Percentiles rank a stretch among this genome's conserved stretches.
These are phyloP conservation scores for Gopherus flavomarginatus DNA, from an alignment of 2,113 vertebrate species.

Conservation along the genomic window DNA sequence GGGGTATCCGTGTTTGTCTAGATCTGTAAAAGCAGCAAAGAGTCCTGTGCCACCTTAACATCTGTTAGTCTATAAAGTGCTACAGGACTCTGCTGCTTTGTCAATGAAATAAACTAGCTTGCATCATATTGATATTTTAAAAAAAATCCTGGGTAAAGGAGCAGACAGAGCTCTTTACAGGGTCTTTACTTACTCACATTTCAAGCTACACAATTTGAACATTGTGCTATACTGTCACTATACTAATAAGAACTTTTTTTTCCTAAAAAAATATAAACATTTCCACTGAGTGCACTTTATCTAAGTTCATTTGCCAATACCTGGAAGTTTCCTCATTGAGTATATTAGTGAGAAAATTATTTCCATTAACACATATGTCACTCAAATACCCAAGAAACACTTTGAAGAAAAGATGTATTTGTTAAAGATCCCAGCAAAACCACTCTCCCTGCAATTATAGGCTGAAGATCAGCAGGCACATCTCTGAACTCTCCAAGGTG, in stretches of 20 bases:
- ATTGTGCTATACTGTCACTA: not conserved
- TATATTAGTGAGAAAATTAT: fast-evolving
- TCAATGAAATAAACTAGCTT: not conserved
- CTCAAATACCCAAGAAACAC: fast-evolving
- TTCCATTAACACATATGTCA: fast-evolving
- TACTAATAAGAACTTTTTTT: not conserved
- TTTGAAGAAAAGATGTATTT: not conserved
- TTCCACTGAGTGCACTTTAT: not conserved
- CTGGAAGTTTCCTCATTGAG: not conserved
- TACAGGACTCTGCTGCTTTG: not conserved
- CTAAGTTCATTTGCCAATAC: not conserved
- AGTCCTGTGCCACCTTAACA: too few relatives aligned
- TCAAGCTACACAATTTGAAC: not conserved
- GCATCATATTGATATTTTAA: not conserved
- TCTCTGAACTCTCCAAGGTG: not conserved
- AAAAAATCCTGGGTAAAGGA: not conserved
- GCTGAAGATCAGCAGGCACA: not conserved
- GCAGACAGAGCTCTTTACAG: not conserved
- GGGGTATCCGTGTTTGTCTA: too few relatives aligned
- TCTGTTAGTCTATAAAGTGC: too few relatives aligned
- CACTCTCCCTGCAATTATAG: not conserved
- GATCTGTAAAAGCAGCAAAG: too few relatives aligned
- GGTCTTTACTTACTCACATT: not conserved
- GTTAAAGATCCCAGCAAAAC: not conserved
- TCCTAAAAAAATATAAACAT: fast-evolving